These are phyloP conservation scores for Schrankia costaestrigalis DNA, from an alignment of 2,888 invertebrate species.

Conservation along the genomic window DNA sequence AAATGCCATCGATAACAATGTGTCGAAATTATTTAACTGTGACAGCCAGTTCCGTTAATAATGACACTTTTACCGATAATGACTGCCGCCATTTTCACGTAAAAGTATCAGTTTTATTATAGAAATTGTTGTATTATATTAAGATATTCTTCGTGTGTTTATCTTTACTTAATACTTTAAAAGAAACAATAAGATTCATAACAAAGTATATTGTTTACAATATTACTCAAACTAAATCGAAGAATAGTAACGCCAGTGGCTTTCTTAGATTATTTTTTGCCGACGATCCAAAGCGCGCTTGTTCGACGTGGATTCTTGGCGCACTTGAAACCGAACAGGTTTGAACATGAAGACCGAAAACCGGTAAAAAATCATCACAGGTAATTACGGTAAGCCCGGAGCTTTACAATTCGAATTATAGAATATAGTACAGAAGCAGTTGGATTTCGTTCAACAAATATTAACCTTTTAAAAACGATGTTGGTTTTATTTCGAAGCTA, in stretches of 20 bases:
- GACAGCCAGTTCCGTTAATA: conserved; percentile 53
- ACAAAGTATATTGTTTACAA: no score
- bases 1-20: conserved; percentile 36
- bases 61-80: no score
- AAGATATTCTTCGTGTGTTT: no score
- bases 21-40: conserved; percentile 52
- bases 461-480: conserved; percentile 3
- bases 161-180: no score
- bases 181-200: no score
- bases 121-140: no score
- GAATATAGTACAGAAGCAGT: conserved; percentile 10
- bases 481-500: conserved; percentile 5
- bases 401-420: conserved; percentile 50
- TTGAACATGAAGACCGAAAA: conserved; percentile 66
- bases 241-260: conserved; percentile 55
- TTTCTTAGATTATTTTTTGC: conserved; percentile 62
- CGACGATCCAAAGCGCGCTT: conserved; percentile 53
- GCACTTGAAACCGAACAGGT: conserved; percentile 70
- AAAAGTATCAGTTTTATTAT: no score
- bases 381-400: conserved; percentile 70
- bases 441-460: conserved; percentile 10
- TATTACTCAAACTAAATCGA: no score
- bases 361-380: conserved; percentile 74
- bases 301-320: conserved; percentile 65
- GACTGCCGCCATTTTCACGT: no score